These are phyloP conservation scores for Gryon sp. DNA, from an alignment of 1,140 invertebrate species.

Conservation along the genomic window DNA sequence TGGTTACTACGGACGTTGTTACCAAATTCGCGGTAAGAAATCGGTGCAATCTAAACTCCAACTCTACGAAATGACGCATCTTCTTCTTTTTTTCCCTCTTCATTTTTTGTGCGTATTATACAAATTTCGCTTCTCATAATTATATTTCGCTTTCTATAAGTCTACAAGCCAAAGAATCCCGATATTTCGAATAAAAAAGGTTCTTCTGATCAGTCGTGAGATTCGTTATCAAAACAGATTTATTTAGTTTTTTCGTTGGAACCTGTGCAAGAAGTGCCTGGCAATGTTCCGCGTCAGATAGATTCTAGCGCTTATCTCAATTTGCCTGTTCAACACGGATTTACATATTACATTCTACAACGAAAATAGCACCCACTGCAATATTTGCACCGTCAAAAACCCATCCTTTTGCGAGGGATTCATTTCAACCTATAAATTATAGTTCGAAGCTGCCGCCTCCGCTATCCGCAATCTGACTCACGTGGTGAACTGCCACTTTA, in stretches of 20 bases:
- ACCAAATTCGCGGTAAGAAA: slow-evolving; percentile 30
- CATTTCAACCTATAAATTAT: slow-evolving; percentile 77
- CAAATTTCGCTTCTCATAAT: slow-evolving; percentile 27
- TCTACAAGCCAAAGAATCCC: slow-evolving; percentile 18
- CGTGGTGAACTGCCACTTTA: slow-evolving; percentile 64
- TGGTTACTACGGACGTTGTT: slow-evolving; percentile 61
- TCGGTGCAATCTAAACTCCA: neutral
- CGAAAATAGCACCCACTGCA: slow-evolving; percentile 63
- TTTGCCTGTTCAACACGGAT: slow-evolving; percentile 60
- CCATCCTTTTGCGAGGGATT: slow-evolving; percentile 66
- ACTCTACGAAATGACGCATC: slow-evolving; percentile 9
- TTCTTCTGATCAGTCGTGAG: slow-evolving; percentile 25
- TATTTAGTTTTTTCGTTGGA: slow-evolving; percentile 34
- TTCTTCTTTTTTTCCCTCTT: too few relatives aligned
- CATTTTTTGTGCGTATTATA: too few relatives aligned
- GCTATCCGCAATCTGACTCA: slow-evolving; percentile 59
- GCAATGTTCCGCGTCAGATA: slow-evolving; percentile 24
- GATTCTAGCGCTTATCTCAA: slow-evolving; percentile 61
- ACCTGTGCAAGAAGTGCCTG: slow-evolving; percentile 42
- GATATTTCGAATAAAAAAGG: slow-evolving; percentile 17
- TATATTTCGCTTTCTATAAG: slow-evolving; percentile 1
- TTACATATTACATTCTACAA: slow-evolving; percentile 69
- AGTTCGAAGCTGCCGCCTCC: slow-evolving; percentile 66
- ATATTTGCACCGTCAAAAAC: slow-evolving; percentile 47
- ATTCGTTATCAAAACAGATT: slow-evolving; percentile 43